phyloP scores from a whole-genome alignment of 2,888 invertebrate species.

The Oxystoma pomonae region DNA sequence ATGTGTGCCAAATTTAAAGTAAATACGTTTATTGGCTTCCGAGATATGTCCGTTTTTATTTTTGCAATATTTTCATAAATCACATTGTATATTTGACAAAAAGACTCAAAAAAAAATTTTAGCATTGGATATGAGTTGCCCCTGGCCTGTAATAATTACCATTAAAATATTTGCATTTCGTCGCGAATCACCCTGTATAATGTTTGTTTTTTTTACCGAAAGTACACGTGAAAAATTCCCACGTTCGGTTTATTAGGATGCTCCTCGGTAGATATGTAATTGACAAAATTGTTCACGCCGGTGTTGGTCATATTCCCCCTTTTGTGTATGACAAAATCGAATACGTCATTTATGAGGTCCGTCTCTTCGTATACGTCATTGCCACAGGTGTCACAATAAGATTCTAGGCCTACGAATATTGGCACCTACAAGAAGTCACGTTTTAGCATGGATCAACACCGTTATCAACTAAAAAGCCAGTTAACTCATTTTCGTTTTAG shows the following conservation, averaged over 20 bases:
- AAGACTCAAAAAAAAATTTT: too few species aligned
- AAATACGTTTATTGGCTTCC: too few species aligned
- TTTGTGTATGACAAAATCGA: constrained; percentile 50
- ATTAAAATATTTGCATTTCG: too few species aligned
- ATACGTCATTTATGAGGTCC: constrained; percentile 48
- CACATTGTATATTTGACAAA: too few species aligned
- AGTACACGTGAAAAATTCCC: constrained; percentile 27
- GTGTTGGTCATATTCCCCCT: constrained; percentile 49
- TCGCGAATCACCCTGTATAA: too few species aligned
- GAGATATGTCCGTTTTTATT: too few species aligned
- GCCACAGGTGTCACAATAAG: constrained; percentile 8
- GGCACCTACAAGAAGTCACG: constrained; percentile 19
- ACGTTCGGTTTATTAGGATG: constrained; percentile 38
- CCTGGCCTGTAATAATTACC: too few species aligned
- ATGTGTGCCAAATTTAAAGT: too few species aligned
- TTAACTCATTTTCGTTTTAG: too few species aligned
- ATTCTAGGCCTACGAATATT: constrained; percentile 23
- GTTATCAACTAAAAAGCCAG: too few species aligned
- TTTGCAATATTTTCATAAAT: too few species aligned
- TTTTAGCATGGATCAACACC: neutral
- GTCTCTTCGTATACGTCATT: constrained; percentile 32
- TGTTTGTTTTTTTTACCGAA: neutral
- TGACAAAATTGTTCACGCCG: constrained; percentile 47
- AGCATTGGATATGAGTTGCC: too few species aligned
- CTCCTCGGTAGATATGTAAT: constrained; percentile 48